Evolutionary conservation across 2,113 vertebrate genomes (phyloP).

Genomic region (Phalacrocorax aristotelis): DNA sequence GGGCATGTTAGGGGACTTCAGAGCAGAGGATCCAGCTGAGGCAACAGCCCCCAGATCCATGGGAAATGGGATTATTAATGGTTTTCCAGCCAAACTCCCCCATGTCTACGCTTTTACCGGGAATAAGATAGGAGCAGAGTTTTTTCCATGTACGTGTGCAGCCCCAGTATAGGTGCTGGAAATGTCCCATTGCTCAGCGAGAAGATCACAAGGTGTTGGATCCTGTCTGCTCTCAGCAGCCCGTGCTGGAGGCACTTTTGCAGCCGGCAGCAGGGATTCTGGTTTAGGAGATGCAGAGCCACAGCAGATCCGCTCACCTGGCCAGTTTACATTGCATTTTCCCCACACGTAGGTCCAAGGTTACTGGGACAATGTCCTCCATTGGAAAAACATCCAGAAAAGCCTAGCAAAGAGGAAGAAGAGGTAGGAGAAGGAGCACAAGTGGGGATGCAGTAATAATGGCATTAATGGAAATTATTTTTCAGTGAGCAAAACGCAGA

Average conservation of each 20-base stretch:
- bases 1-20: neutral
- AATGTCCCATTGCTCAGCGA: neutral
- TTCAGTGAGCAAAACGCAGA: neutral
- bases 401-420: neutral
- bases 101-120: neutral
- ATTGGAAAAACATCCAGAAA: neutral
- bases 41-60: neutral
- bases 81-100: neutral
- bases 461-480: neutral
- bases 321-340: neutral
- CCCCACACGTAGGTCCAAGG: fast-evolving
- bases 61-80: neutral
- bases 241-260: neutral
- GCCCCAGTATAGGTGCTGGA: neutral
- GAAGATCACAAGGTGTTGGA: neutral
- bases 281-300: neutral
- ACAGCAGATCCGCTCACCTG: neutral
- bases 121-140: neutral
- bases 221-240: neutral
- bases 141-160: neutral
- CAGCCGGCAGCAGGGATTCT: fast-evolving
- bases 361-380: neutral
- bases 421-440: neutral
- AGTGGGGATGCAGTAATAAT: neutral
- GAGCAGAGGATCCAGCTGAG: neutral